phyloP scores from a whole-genome alignment of 1,140 invertebrate genomes.

The Aphis gossypii region DNA sequence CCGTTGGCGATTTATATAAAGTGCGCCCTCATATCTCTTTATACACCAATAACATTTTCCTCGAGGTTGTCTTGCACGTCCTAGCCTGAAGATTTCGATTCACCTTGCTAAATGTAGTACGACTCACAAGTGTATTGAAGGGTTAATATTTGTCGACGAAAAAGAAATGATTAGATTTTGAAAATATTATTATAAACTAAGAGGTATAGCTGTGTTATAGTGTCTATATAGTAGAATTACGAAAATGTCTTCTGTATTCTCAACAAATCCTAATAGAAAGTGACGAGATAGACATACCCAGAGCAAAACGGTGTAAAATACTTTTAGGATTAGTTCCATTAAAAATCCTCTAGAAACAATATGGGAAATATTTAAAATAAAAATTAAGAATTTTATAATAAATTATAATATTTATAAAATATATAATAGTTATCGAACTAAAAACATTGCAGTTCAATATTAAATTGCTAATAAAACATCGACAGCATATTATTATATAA shows the following conservation, averaged over 20 bases:
- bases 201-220: neutral
- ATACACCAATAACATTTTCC: constrained; percentile 18
- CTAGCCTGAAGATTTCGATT: neutral
- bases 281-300: neutral
- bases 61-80: too few relatives aligned
- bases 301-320: neutral
- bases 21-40: constrained; percentile 41
- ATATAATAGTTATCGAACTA: too few relatives aligned
- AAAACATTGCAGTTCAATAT: too few relatives aligned
- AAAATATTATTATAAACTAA: neutral
- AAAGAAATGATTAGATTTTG: neutral
- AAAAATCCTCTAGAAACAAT: neutral
- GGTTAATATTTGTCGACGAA: neutral
- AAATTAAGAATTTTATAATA: too few relatives aligned
- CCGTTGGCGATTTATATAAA: constrained; percentile 52
- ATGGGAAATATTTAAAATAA: neutral
- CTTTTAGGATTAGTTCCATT: neutral
- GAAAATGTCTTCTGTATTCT: neutral
- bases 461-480: too few relatives aligned
- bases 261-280: neutral
- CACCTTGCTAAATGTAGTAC: neutral
- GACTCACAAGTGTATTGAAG: neutral
- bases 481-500: too few relatives aligned
- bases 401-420: too few relatives aligned
- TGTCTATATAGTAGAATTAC: neutral